Percentiles rank a stretch among this genome's conserved stretches.
Conservation (phyloP, 1,140 invertebrate species). For the Pogonomyrmex barbatus region DNA sequence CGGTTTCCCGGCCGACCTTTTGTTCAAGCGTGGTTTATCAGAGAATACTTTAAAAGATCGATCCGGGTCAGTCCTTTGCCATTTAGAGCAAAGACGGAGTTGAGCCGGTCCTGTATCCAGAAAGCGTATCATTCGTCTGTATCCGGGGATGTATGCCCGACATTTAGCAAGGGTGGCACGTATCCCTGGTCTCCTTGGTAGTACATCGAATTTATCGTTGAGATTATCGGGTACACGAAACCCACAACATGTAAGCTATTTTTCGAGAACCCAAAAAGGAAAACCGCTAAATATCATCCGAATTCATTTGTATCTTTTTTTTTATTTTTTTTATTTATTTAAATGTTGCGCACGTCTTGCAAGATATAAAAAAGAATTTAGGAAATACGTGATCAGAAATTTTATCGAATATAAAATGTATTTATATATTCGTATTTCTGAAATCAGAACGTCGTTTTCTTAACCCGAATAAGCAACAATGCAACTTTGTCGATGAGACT, state of each 20-base stretch:
- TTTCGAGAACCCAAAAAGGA: slow-evolving; percentile 17
- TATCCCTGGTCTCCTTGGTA: slow-evolving; percentile 52
- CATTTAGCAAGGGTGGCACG: slow-evolving; percentile 46
- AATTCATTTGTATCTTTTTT: background rate
- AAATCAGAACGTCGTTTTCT: slow-evolving; percentile 48
- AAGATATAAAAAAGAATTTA: background rate
- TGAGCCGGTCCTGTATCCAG: slow-evolving; percentile 38
- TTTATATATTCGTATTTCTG: slow-evolving; percentile 13
- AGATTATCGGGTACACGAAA: slow-evolving; percentile 50
- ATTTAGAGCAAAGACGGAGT: slow-evolving; percentile 65
- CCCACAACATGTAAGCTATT: slow-evolving; percentile 31
- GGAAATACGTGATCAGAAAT: background rate
- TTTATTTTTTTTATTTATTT: background rate
- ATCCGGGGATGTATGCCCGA: background rate
- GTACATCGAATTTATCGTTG: slow-evolving; percentile 67
- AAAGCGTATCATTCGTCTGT: slow-evolving; percentile 20
- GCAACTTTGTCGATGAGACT: slow-evolving; percentile 65
- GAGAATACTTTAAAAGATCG: slow-evolving; percentile 62
- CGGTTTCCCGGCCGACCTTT: slow-evolving; percentile 49
- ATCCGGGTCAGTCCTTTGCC: slow-evolving; percentile 58
- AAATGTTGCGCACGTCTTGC: background rate
- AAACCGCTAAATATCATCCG: background rate
- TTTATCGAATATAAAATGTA: background rate
- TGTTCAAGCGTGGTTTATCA: slow-evolving; percentile 66
- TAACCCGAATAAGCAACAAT: slow-evolving; percentile 26